Conservation (phyloP, 2,797 vertebrate species). For the Mormyrus proboscirostris region DNA sequence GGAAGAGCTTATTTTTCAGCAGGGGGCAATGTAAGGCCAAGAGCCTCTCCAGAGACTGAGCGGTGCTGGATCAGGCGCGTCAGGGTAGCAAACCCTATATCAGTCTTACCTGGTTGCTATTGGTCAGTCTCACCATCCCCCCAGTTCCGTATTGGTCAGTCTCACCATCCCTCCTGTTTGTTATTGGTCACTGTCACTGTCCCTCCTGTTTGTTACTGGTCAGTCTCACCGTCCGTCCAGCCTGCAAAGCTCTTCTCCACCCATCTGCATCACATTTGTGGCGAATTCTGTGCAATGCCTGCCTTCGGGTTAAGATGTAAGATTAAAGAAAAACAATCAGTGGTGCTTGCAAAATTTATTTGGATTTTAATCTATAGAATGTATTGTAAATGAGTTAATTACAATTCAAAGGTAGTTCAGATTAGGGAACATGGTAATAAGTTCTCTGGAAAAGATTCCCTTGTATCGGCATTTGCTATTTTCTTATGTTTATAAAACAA, state of each 20-base stretch:
- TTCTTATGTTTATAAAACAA: neutral
- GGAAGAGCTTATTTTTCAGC: conserved; percentile 46
- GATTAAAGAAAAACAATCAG: neutral
- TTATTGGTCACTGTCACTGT: neutral
- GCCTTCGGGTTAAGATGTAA: neutral
- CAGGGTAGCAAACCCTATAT: neutral
- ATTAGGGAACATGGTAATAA: neutral
- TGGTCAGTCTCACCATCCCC: neutral
- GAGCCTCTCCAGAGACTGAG: neutral
- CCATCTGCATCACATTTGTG: neutral
- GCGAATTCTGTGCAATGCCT: neutral
- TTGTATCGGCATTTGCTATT: neutral
- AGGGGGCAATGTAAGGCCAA: conserved; percentile 66
- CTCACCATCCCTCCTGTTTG: neutral
- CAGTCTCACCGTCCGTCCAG: neutral
- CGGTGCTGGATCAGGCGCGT: neutral
- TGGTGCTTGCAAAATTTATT: neutral
- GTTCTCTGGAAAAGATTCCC: neutral
- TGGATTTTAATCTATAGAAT: neutral
- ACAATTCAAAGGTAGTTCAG: neutral
- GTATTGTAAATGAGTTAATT: neutral
- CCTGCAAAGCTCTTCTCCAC: neutral
- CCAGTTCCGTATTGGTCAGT: neutral
- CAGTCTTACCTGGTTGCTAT: neutral
- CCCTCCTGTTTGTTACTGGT: neutral